Conservation (phyloP, 2,888 invertebrate genomes). For the Stegophylla sp. region DNA sequence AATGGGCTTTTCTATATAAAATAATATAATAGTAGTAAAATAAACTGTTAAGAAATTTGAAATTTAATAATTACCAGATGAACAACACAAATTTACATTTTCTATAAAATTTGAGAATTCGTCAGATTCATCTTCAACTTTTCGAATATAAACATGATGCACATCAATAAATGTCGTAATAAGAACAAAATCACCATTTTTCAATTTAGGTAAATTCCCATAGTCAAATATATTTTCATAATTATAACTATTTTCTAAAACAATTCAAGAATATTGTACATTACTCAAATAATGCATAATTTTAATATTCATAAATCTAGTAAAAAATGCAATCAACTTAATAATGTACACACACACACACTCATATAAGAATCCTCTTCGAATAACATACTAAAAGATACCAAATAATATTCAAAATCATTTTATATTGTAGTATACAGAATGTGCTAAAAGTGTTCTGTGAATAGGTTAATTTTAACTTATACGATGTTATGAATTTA, state of each 20-base stretch:
- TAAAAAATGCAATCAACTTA: too few species aligned
- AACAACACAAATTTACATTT: slow-evolving; percentile 28
- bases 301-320: too few species aligned
- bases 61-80: slow-evolving; percentile 27
- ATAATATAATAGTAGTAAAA: background rate
- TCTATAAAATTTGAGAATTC: slow-evolving; percentile 32
- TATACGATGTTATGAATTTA: too few species aligned
- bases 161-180: slow-evolving; percentile 25
- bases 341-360: too few species aligned
- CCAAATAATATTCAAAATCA: too few species aligned
- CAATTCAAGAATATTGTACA: background rate
- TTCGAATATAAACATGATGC: slow-evolving; percentile 33
- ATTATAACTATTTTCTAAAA: slow-evolving; percentile 12
- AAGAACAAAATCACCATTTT: slow-evolving; percentile 33
- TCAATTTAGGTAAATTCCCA: slow-evolving; percentile 4
- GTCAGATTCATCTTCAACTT: slow-evolving; percentile 33
- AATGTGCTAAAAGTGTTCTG: too few species aligned
- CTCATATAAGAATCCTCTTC: too few species aligned
- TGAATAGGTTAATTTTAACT: too few species aligned
- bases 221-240: background rate
- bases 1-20: slow-evolving; percentile 17
- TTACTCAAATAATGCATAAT: too few species aligned
- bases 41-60: background rate
- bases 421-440: too few species aligned
- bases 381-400: too few species aligned